Evolutionary conservation across 2,888 invertebrate species (phyloP), one percentile per base, ranked within the genome.

Genomic region (Craniophora ligustri): DNA sequence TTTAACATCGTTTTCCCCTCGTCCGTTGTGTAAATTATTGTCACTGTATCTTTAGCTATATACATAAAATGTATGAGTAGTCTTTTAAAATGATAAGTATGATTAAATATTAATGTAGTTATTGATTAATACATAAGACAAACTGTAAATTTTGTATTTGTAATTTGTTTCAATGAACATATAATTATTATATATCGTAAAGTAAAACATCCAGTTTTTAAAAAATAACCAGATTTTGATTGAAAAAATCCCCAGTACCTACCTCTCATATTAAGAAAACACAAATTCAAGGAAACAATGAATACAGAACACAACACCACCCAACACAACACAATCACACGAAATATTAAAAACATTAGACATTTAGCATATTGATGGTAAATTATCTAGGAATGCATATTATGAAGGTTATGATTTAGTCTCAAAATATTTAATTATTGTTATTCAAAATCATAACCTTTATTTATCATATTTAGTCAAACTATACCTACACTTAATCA

Each of bases 161-260:
- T 95, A 95, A 94, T 95, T 95, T 95, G 95, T 95, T 95, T 94
- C 88, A 88, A 94, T 95, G 94, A 95, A 95, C 95, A 95, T 95
- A 95, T 95, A 93, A 92, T 95, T 93, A 92, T 95, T 95, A 95
- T 94, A 94, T 94, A 95, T 95, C 94, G 95, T 95, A 94, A 95
- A 92, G 95, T 93, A 94, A 93, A 94, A 94, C 94, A 95, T 94
- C 93, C 93, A 94, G 94, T 94, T 95, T 95, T 94, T 94, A 94
- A 94, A 94, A 94, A 92, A 92, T 82, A 83, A 91, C 84, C 85
- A 51, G 87, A 78, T 78, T 90, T 93, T 90, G 79, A 88, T 86
- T 90, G 47, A 60, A 54, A 15, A 21, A 4, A 6, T 11, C 54
- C 60, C 23, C 46, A 54, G 15, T 5, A 3, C 13, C 6, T 3